Percentiles rank a stretch among this genome's conserved stretches.
phyloP scores from a whole-genome alignment of 2,113 vertebrate genomes.

The Apus apus region DNA sequence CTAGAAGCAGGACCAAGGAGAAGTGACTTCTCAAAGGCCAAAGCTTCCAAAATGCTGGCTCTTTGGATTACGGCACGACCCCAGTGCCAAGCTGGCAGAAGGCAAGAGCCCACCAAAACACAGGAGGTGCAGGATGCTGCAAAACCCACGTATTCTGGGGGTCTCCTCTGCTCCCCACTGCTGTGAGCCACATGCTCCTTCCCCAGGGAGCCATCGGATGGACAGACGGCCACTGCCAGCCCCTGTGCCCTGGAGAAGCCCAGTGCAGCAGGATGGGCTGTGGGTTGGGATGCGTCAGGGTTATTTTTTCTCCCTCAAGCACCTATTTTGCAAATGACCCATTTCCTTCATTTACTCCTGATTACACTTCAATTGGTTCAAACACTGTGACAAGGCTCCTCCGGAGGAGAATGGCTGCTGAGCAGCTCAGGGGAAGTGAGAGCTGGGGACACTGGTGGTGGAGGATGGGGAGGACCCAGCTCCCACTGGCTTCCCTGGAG shows the following conservation, averaged over 20 bases:
- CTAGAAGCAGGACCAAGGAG: neutral
- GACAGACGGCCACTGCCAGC: fast-evolving
- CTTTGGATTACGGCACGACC: neutral
- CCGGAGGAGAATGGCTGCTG: neutral
- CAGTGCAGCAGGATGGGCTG: neutral
- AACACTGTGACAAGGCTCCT: neutral
- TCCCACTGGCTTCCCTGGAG: neutral
- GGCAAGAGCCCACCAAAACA: neutral
- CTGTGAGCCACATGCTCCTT: neutral
- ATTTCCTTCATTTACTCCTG: neutral
- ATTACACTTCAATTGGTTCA: neutral
- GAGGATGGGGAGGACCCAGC: neutral
- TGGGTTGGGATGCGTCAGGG: neutral
- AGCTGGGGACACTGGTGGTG: too few species aligned
- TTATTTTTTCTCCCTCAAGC: neutral
- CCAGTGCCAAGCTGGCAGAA: neutral
- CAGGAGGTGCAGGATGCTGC: neutral
- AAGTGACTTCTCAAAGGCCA: neutral
- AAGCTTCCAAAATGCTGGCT: fast-evolving
- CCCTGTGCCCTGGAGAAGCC: fast-evolving
- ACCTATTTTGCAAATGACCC: neutral
- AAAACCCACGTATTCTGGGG: fast-evolving
- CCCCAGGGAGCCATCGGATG: neutral
- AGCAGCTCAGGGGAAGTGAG: neutral
- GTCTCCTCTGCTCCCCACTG: neutral